Evolutionary conservation across 2,113 vertebrate species (phyloP).

Genomic region (Taxidea taxus): DNA sequence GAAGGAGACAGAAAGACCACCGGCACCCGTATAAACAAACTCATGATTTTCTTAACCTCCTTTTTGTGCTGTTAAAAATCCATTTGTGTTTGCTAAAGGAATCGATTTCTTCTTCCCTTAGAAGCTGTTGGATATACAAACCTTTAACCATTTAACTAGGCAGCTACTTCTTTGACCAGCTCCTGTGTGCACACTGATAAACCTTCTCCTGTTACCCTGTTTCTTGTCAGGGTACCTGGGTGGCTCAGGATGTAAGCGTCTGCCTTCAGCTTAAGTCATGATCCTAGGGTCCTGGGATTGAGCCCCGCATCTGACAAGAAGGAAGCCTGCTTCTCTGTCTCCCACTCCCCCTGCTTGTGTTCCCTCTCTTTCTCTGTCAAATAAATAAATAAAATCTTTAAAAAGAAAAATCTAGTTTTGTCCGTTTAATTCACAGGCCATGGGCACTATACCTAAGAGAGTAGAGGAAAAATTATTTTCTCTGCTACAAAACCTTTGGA

Average conservation of each 20-base stretch:
- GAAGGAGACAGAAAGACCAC: not conserved
- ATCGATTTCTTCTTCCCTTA: not conserved
- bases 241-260: no score
- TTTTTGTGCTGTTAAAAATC: not conserved
- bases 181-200: not conserved
- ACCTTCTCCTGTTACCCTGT: not conserved
- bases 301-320: no score
- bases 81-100: not conserved
- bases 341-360: no score
- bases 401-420: no score
- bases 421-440: not conserved
- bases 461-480: not conserved
- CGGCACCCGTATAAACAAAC: not conserved
- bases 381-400: no score
- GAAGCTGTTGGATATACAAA: not conserved
- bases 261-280: no score
- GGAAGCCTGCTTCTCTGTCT: no score
- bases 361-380: no score
- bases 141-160: not conserved
- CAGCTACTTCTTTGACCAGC: not conserved
- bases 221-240: not conserved
- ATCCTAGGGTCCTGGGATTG: no score
- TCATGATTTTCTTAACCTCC: not conserved
- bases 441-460: not conserved
- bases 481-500: not conserved